Base-by-base conservation (phyloP, 1,140 invertebrate species). In the Homalodisca vitripennis region DNA sequence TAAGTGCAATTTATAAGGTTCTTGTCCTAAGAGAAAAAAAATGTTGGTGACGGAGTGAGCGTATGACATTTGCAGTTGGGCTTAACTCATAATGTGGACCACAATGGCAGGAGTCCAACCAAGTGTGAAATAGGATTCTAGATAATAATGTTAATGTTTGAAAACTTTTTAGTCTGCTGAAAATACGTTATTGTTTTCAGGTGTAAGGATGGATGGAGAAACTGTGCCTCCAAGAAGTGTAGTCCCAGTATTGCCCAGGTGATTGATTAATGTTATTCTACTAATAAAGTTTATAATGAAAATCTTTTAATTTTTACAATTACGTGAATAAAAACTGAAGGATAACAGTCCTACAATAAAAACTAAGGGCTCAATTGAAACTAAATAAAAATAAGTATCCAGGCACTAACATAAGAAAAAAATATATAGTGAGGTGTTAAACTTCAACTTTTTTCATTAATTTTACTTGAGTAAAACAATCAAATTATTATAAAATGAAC, bases 211-310 rank as follows among this genome's bases (percentile, higher is more conserved):
- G 41, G 66, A 73, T 12, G 41, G 64, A 31, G 55, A 63, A 20
- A 46, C 71, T 66, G 32, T 68, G 22, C 71, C 67, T 22, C 29
- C 34, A 55, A 69, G 71, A 67, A 57, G 69, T 64, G 70, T 73
- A 29, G 71, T 73, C 14, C 72, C 74, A 51, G 71, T 73, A 34
- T 60, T 73, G 57, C 72, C 72, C 10, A 75, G 73, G 74, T 74
- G 69, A 53, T 17, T n/a, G 20, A 41, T 48, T 32, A 17, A 70
- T 53, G 24, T 65, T 24, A 57, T 41, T 41, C 34, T 41, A 41
- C 17, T 10, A 41, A 41, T 41, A 41, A 41, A 41, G 6, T 41
- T 10, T 10, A 41, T 17, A 41, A 41, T 10, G 34, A 55, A 22
- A 47, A 1, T 34, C 1, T 14, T 66, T 41, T 62, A 17, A 57